Conservation (phyloP, 2,113 vertebrate species). For the Lepus americanus region DNA sequence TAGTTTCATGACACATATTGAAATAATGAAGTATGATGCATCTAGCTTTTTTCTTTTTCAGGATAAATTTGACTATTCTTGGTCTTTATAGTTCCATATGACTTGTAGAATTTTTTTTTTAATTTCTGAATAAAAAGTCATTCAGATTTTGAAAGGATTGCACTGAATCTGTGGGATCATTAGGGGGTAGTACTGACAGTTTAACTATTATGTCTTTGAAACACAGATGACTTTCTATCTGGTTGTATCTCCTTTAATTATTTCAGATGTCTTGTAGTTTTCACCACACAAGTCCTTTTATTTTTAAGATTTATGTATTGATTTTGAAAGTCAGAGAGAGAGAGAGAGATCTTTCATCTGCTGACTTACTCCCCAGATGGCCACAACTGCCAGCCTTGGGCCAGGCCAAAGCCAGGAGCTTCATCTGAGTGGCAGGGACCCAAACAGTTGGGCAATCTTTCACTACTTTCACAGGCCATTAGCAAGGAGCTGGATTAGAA, state of each 20-base stretch:
- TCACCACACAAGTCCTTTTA: not conserved
- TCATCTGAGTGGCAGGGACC: too few species aligned
- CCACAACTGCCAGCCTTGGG: too few species aligned
- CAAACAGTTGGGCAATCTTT: too few species aligned
- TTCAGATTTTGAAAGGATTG: not conserved
- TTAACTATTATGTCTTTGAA: not conserved
- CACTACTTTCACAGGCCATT: too few species aligned
- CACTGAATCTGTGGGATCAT: not conserved
- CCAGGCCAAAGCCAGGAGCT: too few species aligned
- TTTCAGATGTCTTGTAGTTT: not conserved
- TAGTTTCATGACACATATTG: not conserved
- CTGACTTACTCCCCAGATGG: too few species aligned
- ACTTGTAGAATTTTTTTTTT: not conserved
- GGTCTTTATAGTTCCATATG: not conserved
- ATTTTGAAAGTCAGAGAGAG: too few species aligned
- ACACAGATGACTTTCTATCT: not conserved
- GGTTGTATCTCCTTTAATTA: not conserved
- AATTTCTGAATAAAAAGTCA: not conserved
- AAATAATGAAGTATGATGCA: not conserved
- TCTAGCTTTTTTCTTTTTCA: not conserved
- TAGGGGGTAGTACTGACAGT: not conserved
- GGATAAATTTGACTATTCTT: not conserved
- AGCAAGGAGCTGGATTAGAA: too few species aligned
- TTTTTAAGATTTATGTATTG: too few species aligned
- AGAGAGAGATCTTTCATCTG: too few species aligned